Conservation (phyloP, 2,797 vertebrate genomes). For the Tauraco hartlaubi region DNA sequence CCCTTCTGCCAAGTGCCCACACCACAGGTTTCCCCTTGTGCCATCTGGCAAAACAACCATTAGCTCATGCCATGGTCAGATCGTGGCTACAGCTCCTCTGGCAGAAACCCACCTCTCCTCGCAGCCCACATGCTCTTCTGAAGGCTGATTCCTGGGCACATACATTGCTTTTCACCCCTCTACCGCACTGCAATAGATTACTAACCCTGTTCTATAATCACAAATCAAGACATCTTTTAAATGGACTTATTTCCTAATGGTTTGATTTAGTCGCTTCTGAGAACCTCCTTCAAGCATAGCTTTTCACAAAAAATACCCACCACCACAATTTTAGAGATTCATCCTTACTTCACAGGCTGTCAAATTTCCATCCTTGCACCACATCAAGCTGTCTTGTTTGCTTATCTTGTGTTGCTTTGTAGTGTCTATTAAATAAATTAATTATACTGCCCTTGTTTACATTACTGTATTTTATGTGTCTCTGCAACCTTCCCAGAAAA, state of each 20-base stretch:
- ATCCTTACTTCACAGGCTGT: background rate
- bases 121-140: accelerated
- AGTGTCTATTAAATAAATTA: background rate
- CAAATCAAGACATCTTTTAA: background rate
- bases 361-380: background rate
- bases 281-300: background rate
- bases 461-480: background rate
- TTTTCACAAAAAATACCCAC: background rate
- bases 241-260: background rate
- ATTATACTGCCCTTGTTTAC: background rate
- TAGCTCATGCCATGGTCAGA: accelerated
- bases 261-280: background rate
- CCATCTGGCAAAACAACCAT: background rate
- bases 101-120: background rate
- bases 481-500: background rate
- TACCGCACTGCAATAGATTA: background rate
- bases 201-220: background rate
- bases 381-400: background rate
- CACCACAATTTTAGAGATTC: background rate
- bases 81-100: accelerated
- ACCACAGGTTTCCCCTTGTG: background rate
- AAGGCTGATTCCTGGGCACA: background rate
- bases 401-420: background rate
- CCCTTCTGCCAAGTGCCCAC: background rate
- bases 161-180: accelerated